Percentiles rank a stretch among this genome's conserved stretches.
Conservation (phyloP, 2,797 vertebrate genomes). For the Xerus rutilus region DNA sequence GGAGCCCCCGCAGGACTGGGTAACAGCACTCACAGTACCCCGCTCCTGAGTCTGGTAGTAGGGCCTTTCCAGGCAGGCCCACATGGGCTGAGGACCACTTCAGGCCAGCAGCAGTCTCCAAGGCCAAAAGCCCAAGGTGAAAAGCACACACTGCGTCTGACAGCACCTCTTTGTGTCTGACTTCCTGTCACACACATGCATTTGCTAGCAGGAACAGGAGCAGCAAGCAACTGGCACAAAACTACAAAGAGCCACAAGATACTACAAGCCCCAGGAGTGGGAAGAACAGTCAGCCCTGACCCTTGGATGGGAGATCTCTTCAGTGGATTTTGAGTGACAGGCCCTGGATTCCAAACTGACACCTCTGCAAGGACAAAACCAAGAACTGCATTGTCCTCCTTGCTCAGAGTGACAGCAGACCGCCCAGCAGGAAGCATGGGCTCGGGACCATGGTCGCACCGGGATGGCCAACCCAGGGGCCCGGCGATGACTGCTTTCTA, state of each 20-base stretch:
- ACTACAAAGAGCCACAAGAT: not conserved
- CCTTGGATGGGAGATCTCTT: not conserved
- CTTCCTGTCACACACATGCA: no score
- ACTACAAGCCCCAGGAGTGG: fast-evolving
- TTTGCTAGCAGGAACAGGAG: not conserved
- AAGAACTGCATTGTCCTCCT: fast-evolving
- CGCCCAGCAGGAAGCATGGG: fast-evolving
- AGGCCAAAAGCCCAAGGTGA: not conserved
- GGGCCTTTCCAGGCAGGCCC: not conserved
- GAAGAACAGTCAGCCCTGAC: fast-evolving
- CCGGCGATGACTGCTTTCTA: not conserved
- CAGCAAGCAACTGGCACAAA: fast-evolving
- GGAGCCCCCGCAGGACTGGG: fast-evolving
- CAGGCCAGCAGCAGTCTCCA: not conserved
- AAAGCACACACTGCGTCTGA: fast-evolving
- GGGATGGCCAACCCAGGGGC: fast-evolving
- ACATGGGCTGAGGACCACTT: fast-evolving
- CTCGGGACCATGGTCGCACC: not conserved
- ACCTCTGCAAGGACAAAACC: not conserved
- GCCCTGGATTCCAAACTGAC: not conserved
- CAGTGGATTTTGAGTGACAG: not conserved
- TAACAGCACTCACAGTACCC: not conserved
- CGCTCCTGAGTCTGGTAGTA: no score
- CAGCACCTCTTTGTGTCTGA: not conserved
- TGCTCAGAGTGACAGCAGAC: fast-evolving